A percentile compares a stretch with the other conserved stretches of the same genome.
These are phyloP conservation scores for Camelus dromedarius DNA, from an alignment of 2,113 vertebrate genomes.

Conservation along the genomic window DNA sequence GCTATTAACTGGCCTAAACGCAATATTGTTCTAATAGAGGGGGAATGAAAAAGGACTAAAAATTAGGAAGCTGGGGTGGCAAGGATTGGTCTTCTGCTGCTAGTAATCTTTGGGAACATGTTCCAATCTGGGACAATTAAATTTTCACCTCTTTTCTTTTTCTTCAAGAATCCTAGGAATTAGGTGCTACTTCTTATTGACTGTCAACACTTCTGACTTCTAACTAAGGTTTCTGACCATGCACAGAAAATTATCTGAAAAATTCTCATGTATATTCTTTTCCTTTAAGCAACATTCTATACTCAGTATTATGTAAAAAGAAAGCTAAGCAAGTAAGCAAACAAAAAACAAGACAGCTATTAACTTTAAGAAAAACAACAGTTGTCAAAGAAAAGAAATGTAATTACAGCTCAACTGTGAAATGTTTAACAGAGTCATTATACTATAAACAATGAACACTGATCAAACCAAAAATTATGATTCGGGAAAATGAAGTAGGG, in stretches of 20 bases:
- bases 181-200: conserved; percentile 13
- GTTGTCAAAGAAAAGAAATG: conserved; percentile 51
- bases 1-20: background rate
- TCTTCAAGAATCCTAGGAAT: conserved; percentile 31
- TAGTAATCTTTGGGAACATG: conserved; percentile 4
- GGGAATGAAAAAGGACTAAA: conserved; percentile 15
- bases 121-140: background rate
- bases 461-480: conserved; percentile 51
- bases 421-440: conserved; percentile 42
- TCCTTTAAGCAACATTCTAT: conserved; percentile 14
- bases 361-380: conserved; percentile 55
- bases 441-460: conserved; percentile 17
- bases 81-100: background rate
- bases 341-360: conserved; percentile 2
- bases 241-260: background rate
- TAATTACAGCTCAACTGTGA: conserved; percentile 59
- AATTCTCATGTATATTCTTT: conserved; percentile 14
- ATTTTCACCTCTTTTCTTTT: background rate
- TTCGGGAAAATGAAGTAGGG: background rate
- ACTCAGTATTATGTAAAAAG: conserved; percentile 39
- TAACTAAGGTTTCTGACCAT: conserved; percentile 14
- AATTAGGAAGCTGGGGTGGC: background rate
- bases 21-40: background rate
- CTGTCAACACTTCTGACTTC: background rate
- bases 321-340: conserved; percentile 53